Percentiles rank a stretch among this genome's conserved stretches.
phyloP scores from a whole-genome alignment of 2,113 vertebrate species.

The Neotragus moschatus region DNA sequence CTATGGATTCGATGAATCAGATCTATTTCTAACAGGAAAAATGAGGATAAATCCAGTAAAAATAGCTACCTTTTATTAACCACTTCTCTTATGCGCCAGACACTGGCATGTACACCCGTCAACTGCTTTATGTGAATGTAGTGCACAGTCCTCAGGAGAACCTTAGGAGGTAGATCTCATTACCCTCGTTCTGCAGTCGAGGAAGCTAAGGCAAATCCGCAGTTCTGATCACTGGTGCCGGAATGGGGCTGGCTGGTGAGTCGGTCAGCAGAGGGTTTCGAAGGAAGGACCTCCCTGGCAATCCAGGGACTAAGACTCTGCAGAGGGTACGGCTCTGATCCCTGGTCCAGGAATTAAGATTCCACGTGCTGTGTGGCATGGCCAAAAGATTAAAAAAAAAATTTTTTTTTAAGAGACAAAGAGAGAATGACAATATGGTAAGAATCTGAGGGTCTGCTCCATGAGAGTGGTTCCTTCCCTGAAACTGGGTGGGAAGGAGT shows the following conservation, averaged over 20 bases:
- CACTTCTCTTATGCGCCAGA: neutral
- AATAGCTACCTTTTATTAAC: constrained; percentile 1
- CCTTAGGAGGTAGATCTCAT: neutral
- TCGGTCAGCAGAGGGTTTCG: neutral
- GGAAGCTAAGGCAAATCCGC: neutral
- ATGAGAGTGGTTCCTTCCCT: neutral
- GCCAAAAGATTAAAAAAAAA: neutral
- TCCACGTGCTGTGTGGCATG: neutral
- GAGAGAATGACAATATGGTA: neutral
- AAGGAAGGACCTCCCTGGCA: neutral
- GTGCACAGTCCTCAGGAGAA: neutral
- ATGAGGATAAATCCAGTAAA: neutral
- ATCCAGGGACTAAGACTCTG: neutral
- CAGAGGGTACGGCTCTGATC: neutral
- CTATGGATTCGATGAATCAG: neutral
- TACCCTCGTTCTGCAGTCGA: neutral
- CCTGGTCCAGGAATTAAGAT: neutral
- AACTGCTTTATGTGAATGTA: neutral
- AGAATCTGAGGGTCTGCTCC: neutral
- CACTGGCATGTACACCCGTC: neutral
- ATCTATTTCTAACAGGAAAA: constrained; percentile 32
- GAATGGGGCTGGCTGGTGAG: neutral
- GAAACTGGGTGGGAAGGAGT: neutral
- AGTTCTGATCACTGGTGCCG: neutral
- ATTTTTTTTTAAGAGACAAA: neutral